Percentiles rank a stretch among this genome's conserved stretches.
These are phyloP conservation scores for Eristalis pertinax DNA, from an alignment of 2,888 invertebrate genomes.

Conservation along the genomic window DNA sequence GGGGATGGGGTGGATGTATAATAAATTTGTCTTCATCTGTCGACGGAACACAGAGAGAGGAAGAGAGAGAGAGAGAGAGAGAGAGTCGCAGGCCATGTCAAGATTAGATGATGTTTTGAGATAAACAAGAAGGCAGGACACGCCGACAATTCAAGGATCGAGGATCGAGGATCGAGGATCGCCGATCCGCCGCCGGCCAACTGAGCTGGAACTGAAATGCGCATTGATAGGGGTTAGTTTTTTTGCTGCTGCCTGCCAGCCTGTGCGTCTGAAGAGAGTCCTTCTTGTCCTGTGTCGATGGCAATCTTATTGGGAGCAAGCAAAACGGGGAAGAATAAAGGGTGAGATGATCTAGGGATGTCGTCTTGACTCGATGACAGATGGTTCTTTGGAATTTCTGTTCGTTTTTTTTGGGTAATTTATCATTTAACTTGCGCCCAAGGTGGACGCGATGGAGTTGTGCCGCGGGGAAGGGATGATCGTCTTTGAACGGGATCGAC, in stretches of 20 bases:
- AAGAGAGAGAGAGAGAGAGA: background rate
- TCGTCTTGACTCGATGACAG: constrained; percentile 14
- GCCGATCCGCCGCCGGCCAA: background rate
- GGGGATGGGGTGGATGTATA: constrained; percentile 63
- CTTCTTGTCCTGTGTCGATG: constrained; percentile 22
- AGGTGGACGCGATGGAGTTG: no score
- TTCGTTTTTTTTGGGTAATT: background rate
- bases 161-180: constrained; percentile 2
- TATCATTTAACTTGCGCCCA: background rate
- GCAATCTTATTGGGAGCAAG: constrained; percentile 34
- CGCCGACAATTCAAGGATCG: constrained; percentile 16
- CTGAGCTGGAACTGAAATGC: constrained; percentile 16
- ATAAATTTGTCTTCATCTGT: constrained; percentile 72
- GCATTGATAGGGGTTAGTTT: constrained; percentile 62
- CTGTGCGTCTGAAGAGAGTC: constrained; percentile 12
- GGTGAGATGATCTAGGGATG: constrained; percentile 6
- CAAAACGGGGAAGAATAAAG: background rate
- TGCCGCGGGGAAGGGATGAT: no score
- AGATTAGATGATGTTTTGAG: constrained; percentile 72
- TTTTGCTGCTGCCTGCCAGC: background rate
- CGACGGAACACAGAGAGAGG: constrained; percentile 38
- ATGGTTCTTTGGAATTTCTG: background rate
- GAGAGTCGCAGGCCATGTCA: constrained; percentile 21
- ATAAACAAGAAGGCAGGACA: constrained; percentile 62
- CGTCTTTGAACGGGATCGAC: no score